These are phyloP conservation scores for Drosophila birchii DNA, from an alignment of 2,888 invertebrate species.

Conservation along the genomic window DNA sequence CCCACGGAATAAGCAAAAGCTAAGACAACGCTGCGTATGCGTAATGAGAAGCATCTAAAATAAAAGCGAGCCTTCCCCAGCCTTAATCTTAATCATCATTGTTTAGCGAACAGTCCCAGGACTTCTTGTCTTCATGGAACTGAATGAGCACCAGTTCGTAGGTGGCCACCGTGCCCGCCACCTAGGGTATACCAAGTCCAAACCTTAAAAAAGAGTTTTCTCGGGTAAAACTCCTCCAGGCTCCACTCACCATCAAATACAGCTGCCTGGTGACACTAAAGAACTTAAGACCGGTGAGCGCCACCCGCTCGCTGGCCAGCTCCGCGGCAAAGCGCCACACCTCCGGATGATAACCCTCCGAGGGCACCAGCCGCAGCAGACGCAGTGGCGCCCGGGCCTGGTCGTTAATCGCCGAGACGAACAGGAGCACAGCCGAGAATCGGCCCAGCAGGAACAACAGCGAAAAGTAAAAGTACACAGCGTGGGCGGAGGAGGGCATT, in stretches of 20 bases:
- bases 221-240: neutral
- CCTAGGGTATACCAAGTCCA: slow-evolving; percentile 73
- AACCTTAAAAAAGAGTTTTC: neutral
- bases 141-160: slow-evolving; percentile 87
- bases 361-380: slow-evolving; percentile 84
- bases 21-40: neutral
- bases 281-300: slow-evolving; percentile 82
- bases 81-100: neutral
- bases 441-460: slow-evolving; percentile 86
- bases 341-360: slow-evolving; percentile 82
- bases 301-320: slow-evolving; percentile 77
- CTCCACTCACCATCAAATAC: slow-evolving; percentile 76
- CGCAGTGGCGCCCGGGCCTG: slow-evolving; percentile 84
- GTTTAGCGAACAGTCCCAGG: slow-evolving; percentile 70
- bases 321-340: slow-evolving; percentile 35
- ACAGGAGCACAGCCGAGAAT: slow-evolving; percentile 86
- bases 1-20: neutral
- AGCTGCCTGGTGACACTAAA: slow-evolving; percentile 83
- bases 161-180: slow-evolving; percentile 87
- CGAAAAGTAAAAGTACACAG: slow-evolving; percentile 87
- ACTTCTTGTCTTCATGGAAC: slow-evolving; percentile 85
- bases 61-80: neutral
- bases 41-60: neutral
- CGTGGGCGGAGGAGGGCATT: slow-evolving; percentile 83
- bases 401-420: slow-evolving; percentile 86